Evolutionary conservation across 2,113 vertebrate species (phyloP), one percentile per base, ranked within the genome.

Genomic region (Tonatia bakeri): DNA sequence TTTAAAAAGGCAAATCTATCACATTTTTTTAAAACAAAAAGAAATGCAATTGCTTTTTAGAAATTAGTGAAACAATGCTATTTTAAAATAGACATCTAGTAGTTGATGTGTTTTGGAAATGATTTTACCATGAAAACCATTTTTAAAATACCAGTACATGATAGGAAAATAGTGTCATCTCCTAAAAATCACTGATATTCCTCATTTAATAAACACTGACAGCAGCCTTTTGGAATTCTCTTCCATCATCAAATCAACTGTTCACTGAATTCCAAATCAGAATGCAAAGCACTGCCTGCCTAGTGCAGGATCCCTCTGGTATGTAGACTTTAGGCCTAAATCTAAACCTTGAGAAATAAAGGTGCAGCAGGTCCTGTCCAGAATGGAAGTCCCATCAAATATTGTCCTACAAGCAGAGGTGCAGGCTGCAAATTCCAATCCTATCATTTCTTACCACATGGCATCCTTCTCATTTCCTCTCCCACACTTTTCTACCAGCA

Each of bases 81-180:
- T 56, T 93, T 89, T 90, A 89, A 94, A 97, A 54, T 13, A 84
- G 52, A 54, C 64, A 24, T 79, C 61, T 76, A 50, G 45, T 15
- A 73, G 33, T 61, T 91, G 79, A 69, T 65, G 28, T 88, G n/a
- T 64, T 87, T 52, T 45, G 45, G 76, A 65, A 89, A 76, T 89
- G 22, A 91, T 59, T 94, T 94, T 38, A 90, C 43, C 31, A 50
- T 15, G 56, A 92, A 69, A 91, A 1, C 72, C 24, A 61, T 93
- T 93, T 45, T 40, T n/a, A 77, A 84, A 92, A 77, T 26, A 89
- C 50, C 33, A 94, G 43, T 1, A 94, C 90, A 84, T 90, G 38
- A 87, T 73, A 90, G 33, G 26, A 96, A 82, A 90, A 97, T 64
- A 45, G 3, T 87, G 56, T 79, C 65, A 92, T n/a, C 13, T 95